A percentile compares a stretch with the other conserved stretches of the same genome.
Conservation (phyloP, 2,113 vertebrate species). For the human (Homo sapiens) region GRCh38 chr2:38064501-38065000, state of each 20-base stretch:
- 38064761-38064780: not conserved
- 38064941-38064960: not conserved
- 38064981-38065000: not conserved
- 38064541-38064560: not conserved
- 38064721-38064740: not conserved
- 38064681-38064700: not conserved
- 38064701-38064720: not conserved
- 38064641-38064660: not conserved
- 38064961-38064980: not conserved
- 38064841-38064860: not conserved
- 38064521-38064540: not conserved
- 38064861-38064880: too few species aligned
- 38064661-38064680: not conserved
- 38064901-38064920: not conserved
- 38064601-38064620: not conserved
- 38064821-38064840: not conserved
- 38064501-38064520: not conserved
- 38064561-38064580: too few species aligned
- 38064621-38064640: not conserved
- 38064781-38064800: not conserved
- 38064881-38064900: not conserved
- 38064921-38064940: not conserved
- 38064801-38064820: not conserved
- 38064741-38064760: not conserved
- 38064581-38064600: not conserved